Conservation (phyloP, 2,113 vertebrate genomes). For the Pseudorectes ferrugineus region DNA sequence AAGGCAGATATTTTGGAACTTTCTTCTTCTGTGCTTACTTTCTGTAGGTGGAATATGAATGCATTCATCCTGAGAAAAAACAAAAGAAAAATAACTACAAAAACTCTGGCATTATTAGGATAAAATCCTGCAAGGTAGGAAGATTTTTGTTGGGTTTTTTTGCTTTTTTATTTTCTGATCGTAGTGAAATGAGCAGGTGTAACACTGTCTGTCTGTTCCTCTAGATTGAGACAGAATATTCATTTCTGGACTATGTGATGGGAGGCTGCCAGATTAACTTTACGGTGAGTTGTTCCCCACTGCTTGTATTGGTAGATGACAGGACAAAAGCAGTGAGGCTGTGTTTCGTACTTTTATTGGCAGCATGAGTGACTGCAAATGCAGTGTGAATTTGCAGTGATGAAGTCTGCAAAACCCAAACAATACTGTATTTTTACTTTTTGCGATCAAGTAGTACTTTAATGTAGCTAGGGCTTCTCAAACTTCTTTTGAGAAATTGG, state of each 20-base stretch:
- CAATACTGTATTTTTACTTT: background rate
- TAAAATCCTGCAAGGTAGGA: constrained; percentile 86
- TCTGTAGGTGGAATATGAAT: constrained; percentile 85
- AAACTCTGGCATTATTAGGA: constrained; percentile 84
- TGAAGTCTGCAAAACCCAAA: background rate
- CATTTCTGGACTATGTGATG: constrained; percentile 85
- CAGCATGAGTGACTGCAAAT: background rate
- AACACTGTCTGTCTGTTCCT: background rate
- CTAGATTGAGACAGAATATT: constrained; percentile 79
- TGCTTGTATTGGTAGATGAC: background rate
- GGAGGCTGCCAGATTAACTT: constrained; percentile 87
- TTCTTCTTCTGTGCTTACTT: background rate
- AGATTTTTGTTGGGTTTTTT: background rate
- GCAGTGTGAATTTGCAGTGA: background rate
- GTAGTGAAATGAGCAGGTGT: background rate
- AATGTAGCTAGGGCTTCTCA: background rate
- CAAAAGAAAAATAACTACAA: constrained; percentile 93
- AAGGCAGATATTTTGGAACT: background rate
- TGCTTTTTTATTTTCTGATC: background rate
- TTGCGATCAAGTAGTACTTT: background rate
- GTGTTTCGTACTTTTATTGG: background rate
- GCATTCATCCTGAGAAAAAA: constrained; percentile 88
- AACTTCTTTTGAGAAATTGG: background rate
- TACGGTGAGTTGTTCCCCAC: constrained; percentile 70
- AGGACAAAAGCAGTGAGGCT: background rate